Conservation (phyloP, 2,888 invertebrate genomes). For the Leucania comma region DNA sequence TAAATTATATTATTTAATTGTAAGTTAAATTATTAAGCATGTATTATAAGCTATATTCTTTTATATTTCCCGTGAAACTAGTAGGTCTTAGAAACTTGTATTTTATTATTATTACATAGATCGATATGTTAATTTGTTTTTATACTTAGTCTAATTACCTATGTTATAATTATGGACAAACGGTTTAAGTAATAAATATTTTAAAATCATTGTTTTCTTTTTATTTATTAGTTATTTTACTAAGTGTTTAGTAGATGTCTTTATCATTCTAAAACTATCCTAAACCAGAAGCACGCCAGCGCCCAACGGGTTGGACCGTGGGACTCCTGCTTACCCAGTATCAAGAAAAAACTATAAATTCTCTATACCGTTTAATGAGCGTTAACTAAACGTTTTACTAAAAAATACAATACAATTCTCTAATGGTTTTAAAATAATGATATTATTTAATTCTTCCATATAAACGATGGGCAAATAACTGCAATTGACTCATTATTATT, state of each 20-base stretch:
- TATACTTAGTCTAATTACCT: slow-evolving; percentile 32
- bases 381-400: slow-evolving; percentile 7
- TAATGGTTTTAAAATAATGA: too few species aligned
- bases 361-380: background rate
- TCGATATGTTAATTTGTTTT: slow-evolving; percentile 5
- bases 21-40: slow-evolving; percentile 32
- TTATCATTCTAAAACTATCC: background rate
- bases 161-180: slow-evolving; percentile 23
- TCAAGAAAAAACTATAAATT: background rate
- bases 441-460: background rate
- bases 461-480: too few species aligned
- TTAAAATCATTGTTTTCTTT: slow-evolving; percentile 9
- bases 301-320: too few species aligned
- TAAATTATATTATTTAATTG: slow-evolving; percentile 41
- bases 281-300: too few species aligned
- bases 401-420: too few species aligned
- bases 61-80: slow-evolving; percentile 30
- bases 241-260: background rate
- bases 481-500: background rate
- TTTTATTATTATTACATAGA: background rate
- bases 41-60: background rate
- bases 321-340: slow-evolving; percentile 5
- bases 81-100: slow-evolving; percentile 26
- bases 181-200: slow-evolving; percentile 48
- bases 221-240: slow-evolving; percentile 1